Evolutionary conservation across 2,113 vertebrate species (phyloP).

Genomic region (Aphyosemion australe): DNA sequence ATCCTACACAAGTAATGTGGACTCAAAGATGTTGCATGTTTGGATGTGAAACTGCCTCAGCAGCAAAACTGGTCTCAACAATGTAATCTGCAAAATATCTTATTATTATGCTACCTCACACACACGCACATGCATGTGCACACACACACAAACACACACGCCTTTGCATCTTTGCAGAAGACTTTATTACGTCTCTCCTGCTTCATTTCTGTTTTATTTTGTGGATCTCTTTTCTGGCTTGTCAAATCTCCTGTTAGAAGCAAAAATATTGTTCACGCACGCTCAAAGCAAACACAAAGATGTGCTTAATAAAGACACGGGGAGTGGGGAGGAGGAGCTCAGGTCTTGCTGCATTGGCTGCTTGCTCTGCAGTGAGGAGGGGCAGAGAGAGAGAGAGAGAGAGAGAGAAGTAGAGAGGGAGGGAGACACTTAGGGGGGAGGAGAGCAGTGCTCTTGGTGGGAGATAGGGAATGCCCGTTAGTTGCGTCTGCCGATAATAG

Average conservation of each 20-base stretch:
- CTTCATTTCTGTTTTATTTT: slow-evolving; percentile 29
- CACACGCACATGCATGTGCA: not conserved
- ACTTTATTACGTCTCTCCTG: slow-evolving; percentile 19
- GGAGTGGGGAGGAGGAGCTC: slow-evolving; percentile 71
- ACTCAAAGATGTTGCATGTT: too few species aligned
- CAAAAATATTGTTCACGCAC: slow-evolving; percentile 77
- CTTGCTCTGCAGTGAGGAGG: slow-evolving; percentile 77
- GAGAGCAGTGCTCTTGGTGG: slow-evolving; percentile 72
- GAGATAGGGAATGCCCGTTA: slow-evolving; percentile 84
- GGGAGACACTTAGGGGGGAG: slow-evolving; percentile 58
- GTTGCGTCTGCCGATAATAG: slow-evolving; percentile 85
- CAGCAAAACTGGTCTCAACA: not conserved
- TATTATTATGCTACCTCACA: not conserved
- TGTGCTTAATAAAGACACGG: slow-evolving; percentile 85
- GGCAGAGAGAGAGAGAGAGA: slow-evolving; percentile 48
- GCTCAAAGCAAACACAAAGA: slow-evolving; percentile 80
- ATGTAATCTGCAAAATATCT: slow-evolving; percentile 6
- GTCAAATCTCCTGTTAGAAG: slow-evolving; percentile 41
- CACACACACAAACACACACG: not conserved
- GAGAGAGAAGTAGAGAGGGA: too few species aligned
- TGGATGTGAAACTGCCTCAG: not conserved
- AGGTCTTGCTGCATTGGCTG: slow-evolving; percentile 64
- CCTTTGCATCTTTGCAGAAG: not conserved
- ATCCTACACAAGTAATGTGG: too few species aligned
- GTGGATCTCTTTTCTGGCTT: slow-evolving; percentile 28